Conservation (phyloP, 30 jellyfish, hydroid and myxozoan genomes). For the Aurelia aurita complex sp. Pacific region DNA sequence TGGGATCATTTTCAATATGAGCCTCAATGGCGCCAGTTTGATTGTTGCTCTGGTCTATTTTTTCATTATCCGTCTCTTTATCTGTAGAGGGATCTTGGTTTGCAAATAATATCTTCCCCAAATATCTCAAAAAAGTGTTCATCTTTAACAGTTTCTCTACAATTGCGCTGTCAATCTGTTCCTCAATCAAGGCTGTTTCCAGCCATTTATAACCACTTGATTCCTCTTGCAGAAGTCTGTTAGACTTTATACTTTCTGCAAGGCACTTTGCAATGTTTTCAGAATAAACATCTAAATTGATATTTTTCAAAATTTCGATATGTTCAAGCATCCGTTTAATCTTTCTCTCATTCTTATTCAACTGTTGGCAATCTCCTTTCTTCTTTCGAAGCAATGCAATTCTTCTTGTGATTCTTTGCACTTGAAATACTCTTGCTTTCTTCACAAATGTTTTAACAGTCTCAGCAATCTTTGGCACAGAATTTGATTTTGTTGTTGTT, state of each 20-base stretch:
- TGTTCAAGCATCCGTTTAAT: constrained; percentile 1
- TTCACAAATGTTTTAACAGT: constrained; percentile 17
- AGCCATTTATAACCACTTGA: no score
- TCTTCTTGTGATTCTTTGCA: constrained; percentile 26
- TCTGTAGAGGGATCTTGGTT: neutral
- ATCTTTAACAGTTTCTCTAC: no score
- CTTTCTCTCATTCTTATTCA: constrained; percentile 49
- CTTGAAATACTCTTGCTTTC: constrained; percentile 50
- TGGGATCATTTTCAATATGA: neutral
- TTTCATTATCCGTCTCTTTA: neutral
- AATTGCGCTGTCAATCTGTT: no score
- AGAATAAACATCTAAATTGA: neutral
- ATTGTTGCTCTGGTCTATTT: neutral
- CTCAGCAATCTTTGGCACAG: neutral
- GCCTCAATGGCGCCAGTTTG: neutral
- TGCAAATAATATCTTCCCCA: no score
- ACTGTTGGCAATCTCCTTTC: constrained; percentile 44
- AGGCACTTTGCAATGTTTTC: neutral
- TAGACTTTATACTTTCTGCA: neutral
- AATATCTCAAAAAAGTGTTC: no score
- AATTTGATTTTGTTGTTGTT: neutral
- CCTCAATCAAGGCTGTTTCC: no score
- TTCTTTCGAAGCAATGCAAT: constrained; percentile 22
- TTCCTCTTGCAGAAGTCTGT: no score
- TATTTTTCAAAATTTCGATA: constrained; percentile 11